Conservation (phyloP, 2,888 invertebrate species). For the Apamea epomidion region DNA sequence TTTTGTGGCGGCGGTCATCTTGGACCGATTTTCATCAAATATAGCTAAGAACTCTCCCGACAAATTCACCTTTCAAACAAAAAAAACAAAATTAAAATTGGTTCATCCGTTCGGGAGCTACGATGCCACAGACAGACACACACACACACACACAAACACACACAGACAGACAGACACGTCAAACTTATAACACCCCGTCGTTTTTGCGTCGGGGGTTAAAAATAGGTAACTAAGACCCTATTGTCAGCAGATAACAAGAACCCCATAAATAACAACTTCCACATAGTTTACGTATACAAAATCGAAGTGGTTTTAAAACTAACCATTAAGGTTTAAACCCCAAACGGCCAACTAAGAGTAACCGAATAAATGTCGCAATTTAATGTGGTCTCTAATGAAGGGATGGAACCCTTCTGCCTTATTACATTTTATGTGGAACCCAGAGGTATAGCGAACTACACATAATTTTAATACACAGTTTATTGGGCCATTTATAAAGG, state of each 20-base stretch:
- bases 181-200: no score
- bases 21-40: no score
- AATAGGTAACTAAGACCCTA: slow-evolving; percentile 20
- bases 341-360: slow-evolving; percentile 60
- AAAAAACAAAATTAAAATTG: no score
- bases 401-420: slow-evolving; percentile 73
- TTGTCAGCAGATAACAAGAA: slow-evolving; percentile 33
- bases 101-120: no score
- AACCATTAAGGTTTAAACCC: slow-evolving; percentile 49
- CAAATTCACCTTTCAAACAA: no score
- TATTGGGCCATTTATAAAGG: slow-evolving; percentile 71
- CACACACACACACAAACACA: no score
- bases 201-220: no score
- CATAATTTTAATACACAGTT: slow-evolving; percentile 76
- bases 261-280: slow-evolving; percentile 52
- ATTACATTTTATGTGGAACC: slow-evolving; percentile 72
- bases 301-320: slow-evolving; percentile 60
- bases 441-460: slow-evolving; percentile 72
- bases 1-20: no score
- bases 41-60: no score
- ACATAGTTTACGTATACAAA: slow-evolving; percentile 48
- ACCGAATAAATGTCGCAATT: slow-evolving; percentile 75
- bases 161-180: no score
- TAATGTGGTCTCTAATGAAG: slow-evolving; percentile 77
- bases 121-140: no score